Conservation (phyloP, 2,113 vertebrate genomes). For the Enhydra lutris region DNA sequence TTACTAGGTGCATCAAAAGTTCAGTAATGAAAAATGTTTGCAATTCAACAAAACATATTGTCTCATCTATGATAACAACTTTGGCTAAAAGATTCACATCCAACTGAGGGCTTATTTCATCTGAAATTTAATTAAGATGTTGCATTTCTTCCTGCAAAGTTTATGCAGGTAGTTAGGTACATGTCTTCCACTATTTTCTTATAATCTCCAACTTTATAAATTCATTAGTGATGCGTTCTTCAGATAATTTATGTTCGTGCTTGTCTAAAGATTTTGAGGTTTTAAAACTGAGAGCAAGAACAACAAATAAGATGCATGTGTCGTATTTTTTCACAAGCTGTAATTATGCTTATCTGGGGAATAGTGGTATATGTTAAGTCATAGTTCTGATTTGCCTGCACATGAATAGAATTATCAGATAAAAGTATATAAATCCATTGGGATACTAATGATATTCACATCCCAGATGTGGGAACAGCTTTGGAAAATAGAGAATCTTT, state of each 20-base stretch:
- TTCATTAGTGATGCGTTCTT: background rate
- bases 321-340: background rate
- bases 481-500: background rate
- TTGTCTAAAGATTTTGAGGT: background rate
- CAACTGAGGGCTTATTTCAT: conserved; percentile 27
- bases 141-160: background rate
- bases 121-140: conserved; percentile 22
- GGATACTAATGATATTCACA: background rate
- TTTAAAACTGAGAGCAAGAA: background rate
- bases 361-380: conserved; percentile 39
- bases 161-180: background rate
- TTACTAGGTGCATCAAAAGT: conserved; percentile 56
- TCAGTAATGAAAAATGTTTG: conserved; percentile 60
- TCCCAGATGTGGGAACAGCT: background rate
- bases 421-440: background rate
- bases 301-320: background rate
- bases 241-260: background rate
- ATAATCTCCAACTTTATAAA: background rate
- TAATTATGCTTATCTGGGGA: background rate
- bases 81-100: background rate
- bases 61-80: conserved; percentile 15
- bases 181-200: background rate
- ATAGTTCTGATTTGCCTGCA: conserved; percentile 23
- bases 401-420: conserved; percentile 40
- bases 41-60: conserved; percentile 8